These are phyloP conservation scores for Theristicus caerulescens DNA, from an alignment of 2,113 vertebrate species.

Conservation along the genomic window DNA sequence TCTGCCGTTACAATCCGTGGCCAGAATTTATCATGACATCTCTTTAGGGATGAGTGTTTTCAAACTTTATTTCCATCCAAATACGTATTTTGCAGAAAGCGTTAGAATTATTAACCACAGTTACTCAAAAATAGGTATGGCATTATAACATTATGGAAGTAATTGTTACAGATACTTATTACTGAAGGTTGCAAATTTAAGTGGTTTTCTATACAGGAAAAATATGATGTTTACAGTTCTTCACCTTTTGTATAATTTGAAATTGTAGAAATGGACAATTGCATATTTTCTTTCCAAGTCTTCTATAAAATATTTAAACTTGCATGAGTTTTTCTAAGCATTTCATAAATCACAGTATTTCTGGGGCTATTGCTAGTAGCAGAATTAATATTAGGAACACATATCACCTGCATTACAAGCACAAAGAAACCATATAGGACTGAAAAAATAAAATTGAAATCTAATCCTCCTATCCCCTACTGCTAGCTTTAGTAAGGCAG, in stretches of 20 bases:
- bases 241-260: neutral
- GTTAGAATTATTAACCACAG: neutral
- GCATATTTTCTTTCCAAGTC: neutral
- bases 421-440: neutral
- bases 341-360: neutral
- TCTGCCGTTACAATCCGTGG: rapidly evolving
- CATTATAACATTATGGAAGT: neutral
- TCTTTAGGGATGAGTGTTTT: neutral
- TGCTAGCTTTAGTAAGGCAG: neutral
- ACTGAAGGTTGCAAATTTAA: neutral
- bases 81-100: neutral
- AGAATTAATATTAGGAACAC: neutral
- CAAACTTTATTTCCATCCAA: neutral
- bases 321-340: neutral
- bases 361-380: neutral
- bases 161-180: neutral
- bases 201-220: neutral
- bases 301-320: neutral
- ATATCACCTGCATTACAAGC: neutral
- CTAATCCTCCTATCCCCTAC: neutral
- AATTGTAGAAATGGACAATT: neutral
- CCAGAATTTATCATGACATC: neutral
- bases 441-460: neutral
- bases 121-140: neutral
- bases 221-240: neutral